These are phyloP conservation scores for Lasaia peninsularis DNA, from an alignment of 1,140 invertebrate genomes.

Conservation along the genomic window DNA sequence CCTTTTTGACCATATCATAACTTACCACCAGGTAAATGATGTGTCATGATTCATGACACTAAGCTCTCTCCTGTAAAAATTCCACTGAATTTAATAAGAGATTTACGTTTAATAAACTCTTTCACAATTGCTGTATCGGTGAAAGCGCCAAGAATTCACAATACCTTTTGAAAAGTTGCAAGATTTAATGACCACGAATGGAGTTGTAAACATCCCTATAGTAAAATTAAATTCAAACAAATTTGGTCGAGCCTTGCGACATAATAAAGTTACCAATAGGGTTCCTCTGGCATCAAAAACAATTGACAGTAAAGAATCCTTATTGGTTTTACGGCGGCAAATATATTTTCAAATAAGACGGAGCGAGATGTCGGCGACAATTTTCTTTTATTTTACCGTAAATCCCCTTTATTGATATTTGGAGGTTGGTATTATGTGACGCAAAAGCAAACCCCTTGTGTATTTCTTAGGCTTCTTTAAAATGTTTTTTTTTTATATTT, in stretches of 20 bases:
- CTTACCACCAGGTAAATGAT: too few relatives aligned
- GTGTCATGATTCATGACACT: too few relatives aligned
- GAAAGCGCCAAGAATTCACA: not conserved
- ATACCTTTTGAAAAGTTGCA: not conserved
- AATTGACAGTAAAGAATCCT: slow-evolving; percentile 10
- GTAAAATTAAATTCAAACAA: not conserved
- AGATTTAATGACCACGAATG: not conserved
- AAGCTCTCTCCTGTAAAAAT: too few relatives aligned
- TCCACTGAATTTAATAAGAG: too few relatives aligned
- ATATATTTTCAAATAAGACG: slow-evolving; percentile 9
- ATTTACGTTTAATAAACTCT: too few relatives aligned
- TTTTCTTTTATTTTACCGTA: slow-evolving; percentile 8
- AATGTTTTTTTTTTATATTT: too few relatives aligned
- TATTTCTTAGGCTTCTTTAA: not conserved
- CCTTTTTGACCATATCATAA: too few relatives aligned
- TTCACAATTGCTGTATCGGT: too few relatives aligned
- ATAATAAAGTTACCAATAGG: slow-evolving; percentile 7
- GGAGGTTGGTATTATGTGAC: not conserved
- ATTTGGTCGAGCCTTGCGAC: not conserved
- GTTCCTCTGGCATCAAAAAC: slow-evolving; percentile 3
- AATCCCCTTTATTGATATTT: slow-evolving; percentile 1
- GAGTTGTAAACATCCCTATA: not conserved
- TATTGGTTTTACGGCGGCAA: slow-evolving; percentile 5
- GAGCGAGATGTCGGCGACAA: not conserved
- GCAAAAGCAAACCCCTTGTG: not conserved